Evolutionary conservation across 2,888 invertebrate species (phyloP).

Genomic region (Rhodophaea formosa): DNA sequence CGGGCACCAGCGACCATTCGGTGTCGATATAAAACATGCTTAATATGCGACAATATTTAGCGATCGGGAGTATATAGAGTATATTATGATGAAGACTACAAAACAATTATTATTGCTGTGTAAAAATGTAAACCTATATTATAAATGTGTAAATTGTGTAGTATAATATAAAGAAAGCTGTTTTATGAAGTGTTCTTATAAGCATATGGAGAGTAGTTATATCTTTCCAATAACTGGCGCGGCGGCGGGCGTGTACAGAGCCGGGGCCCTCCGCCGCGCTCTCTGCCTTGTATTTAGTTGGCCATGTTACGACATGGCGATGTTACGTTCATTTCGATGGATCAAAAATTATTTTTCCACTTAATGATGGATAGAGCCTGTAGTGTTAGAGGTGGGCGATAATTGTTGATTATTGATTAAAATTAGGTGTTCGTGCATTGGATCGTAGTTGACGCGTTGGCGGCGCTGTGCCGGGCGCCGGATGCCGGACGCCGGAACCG

Average conservation of each 20-base stretch:
- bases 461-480: slow-evolving; percentile 22
- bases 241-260: slow-evolving; percentile 25
- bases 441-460: slow-evolving; percentile 56
- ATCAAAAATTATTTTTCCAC: slow-evolving; percentile 80
- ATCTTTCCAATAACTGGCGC: slow-evolving; percentile 45
- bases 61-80: slow-evolving; percentile 75
- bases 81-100: slow-evolving; percentile 74
- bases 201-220: slow-evolving; percentile 63
- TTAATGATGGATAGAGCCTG: slow-evolving; percentile 69
- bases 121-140: slow-evolving; percentile 78
- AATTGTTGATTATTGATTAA: slow-evolving; percentile 81
- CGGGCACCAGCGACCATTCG: slow-evolving; percentile 59
- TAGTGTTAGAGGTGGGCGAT: slow-evolving; percentile 77
- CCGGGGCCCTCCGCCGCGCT: too few relatives aligned
- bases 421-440: slow-evolving; percentile 77
- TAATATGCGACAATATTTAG: slow-evolving; percentile 80
- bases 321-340: slow-evolving; percentile 72
- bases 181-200: slow-evolving; percentile 81
- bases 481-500: slow-evolving; percentile 2
- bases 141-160: slow-evolving; percentile 79
- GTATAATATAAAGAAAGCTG: slow-evolving; percentile 75
- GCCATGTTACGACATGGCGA: slow-evolving; percentile 64
- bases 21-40: slow-evolving; percentile 66
- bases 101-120: slow-evolving; percentile 78
- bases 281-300: slow-evolving; percentile 66